Conservation (phyloP, 2,797 vertebrate genomes). For the Periophthalmus magnuspinnatus region DNA sequence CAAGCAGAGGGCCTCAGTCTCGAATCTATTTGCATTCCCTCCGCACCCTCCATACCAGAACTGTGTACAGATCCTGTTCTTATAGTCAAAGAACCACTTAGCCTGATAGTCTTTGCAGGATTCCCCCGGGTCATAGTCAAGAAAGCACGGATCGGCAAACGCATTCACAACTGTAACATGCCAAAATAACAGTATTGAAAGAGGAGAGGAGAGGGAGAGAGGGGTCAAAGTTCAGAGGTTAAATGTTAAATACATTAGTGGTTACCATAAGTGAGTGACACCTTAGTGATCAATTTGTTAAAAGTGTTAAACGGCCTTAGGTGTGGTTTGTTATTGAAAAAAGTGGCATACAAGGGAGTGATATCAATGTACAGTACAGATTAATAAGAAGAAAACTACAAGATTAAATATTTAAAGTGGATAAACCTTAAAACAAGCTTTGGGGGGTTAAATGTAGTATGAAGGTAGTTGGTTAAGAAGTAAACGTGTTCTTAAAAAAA, state of each 20-base stretch:
- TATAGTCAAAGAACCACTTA: slow-evolving; percentile 90
- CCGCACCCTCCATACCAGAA: slow-evolving; percentile 87
- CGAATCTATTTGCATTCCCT: slow-evolving; percentile 87
- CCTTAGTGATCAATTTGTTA: not conserved
- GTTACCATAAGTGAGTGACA: not conserved
- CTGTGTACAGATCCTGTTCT: slow-evolving; percentile 84
- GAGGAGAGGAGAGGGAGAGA: slow-evolving; percentile 57
- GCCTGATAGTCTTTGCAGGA: slow-evolving; percentile 86
- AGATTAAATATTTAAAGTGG: not conserved
- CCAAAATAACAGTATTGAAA: slow-evolving; percentile 53
- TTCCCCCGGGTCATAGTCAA: slow-evolving; percentile 85
- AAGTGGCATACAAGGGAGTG: not conserved
- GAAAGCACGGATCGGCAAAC: slow-evolving; percentile 83
- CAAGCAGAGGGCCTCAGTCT: slow-evolving; percentile 81
- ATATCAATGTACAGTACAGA: not conserved
- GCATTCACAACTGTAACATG: slow-evolving; percentile 75
- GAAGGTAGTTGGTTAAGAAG: slow-evolving; percentile 22
- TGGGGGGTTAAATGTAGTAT: not conserved
- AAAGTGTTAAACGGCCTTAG: not conserved
- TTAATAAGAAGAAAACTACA: not conserved
- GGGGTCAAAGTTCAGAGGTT: slow-evolving; percentile 31
- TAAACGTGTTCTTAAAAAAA: slow-evolving; percentile 22
- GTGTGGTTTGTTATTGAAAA: not conserved
- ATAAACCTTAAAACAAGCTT: not conserved
- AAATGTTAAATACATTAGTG: slow-evolving; percentile 17